These are phyloP conservation scores for Neolamprologus sp. DNA, from an alignment of 2,113 vertebrate genomes.

Conservation along the genomic window DNA sequence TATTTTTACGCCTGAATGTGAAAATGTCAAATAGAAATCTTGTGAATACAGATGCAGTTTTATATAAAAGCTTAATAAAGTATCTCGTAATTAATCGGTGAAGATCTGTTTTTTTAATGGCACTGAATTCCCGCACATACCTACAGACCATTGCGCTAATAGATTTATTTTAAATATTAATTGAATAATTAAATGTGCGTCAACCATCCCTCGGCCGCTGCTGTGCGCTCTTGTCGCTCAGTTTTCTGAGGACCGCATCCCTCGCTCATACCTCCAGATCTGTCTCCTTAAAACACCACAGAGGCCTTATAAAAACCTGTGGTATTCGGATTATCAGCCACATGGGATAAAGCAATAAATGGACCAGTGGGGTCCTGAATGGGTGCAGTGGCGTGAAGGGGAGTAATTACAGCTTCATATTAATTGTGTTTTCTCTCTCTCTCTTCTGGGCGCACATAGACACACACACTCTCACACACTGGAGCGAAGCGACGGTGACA, in stretches of 20 bases:
- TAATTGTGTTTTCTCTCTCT: slow-evolving; percentile 71
- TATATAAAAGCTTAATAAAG: not conserved
- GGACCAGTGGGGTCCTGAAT: slow-evolving; percentile 70
- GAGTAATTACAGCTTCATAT: slow-evolving; percentile 80
- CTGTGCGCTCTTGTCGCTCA: not conserved
- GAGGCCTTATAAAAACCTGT: slow-evolving; percentile 47
- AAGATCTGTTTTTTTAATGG: not conserved
- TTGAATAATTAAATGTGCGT: not conserved
- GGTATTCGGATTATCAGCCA: slow-evolving; percentile 72
- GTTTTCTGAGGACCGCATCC: not conserved
- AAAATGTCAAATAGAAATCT: not conserved
- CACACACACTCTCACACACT: slow-evolving; percentile 41
- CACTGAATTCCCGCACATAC: not conserved
- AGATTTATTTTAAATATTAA: not conserved
- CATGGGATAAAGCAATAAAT: slow-evolving; percentile 74
- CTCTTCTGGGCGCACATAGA: slow-evolving; percentile 13
- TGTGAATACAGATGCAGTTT: not conserved
- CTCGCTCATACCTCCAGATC: not conserved
- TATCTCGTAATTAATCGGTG: not conserved
- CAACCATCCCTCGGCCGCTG: not conserved
- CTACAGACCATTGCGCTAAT: not conserved
- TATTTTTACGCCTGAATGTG: not conserved
- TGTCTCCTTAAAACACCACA: not conserved
- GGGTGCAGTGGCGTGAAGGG: slow-evolving; percentile 72
- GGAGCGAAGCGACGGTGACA: slow-evolving; percentile 81